phyloP scores from a whole-genome alignment of 1,140 invertebrate species.

The Chironomus tepperi region DNA sequence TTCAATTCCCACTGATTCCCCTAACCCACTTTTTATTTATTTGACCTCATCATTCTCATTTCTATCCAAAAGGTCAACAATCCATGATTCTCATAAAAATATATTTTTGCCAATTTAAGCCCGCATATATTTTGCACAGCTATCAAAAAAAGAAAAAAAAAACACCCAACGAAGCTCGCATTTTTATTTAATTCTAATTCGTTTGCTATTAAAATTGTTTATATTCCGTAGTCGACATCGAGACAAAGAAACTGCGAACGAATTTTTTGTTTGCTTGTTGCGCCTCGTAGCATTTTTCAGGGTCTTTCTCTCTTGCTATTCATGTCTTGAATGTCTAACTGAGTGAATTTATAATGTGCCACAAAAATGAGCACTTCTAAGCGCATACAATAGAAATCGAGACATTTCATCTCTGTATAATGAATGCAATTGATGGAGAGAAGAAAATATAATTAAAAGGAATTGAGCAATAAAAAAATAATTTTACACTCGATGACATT shows the following conservation, averaged over 20 bases:
- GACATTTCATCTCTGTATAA: not conserved
- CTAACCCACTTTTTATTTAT: too few relatives aligned
- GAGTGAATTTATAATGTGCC: slow-evolving; percentile 4
- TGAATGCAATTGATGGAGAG: too few relatives aligned
- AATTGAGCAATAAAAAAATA: too few relatives aligned
- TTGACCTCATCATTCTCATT: too few relatives aligned
- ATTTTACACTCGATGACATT: too few relatives aligned
- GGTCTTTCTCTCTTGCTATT: not conserved
- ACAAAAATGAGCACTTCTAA: not conserved
- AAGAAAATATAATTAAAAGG: too few relatives aligned
- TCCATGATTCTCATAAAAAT: too few relatives aligned
- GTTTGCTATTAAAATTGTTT: not conserved
- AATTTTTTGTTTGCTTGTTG: not conserved
- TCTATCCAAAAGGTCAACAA: too few relatives aligned
- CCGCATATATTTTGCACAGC: too few relatives aligned
- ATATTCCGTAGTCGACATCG: not conserved
- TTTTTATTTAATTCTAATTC: not conserved
- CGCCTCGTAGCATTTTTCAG: slow-evolving; percentile 5
- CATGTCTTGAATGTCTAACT: not conserved
- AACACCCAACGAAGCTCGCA: not conserved
- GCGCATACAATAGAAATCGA: not conserved
- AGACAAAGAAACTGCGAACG: slow-evolving; percentile 12
- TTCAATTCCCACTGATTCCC: too few relatives aligned
- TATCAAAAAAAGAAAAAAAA: not conserved
- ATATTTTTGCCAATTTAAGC: too few relatives aligned